Base-by-base conservation (phyloP, 2,888 invertebrate genomes). In the Pristionchus arcanus region DNA sequence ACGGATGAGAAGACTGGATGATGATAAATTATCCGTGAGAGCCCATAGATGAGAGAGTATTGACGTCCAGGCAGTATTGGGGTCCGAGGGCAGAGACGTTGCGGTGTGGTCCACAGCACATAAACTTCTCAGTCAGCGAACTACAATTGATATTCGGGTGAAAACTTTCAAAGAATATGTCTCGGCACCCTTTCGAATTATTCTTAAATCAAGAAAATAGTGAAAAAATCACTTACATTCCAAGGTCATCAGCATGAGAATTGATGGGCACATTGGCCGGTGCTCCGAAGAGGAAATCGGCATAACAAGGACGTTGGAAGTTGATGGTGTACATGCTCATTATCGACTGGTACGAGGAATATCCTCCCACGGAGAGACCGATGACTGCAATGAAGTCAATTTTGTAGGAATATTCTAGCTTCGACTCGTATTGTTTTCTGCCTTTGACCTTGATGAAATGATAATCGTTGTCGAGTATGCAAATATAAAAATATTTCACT, bases 261-360 rank as follows among this genome's bases (percentile, higher is more conserved):
- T 3, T 11, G 59, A 85, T 9, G 25, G 9, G 2, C 11, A 85
- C 59, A 1, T 16, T 37, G 16, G 16, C 31, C 3, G 49, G 28
- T 0, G 59, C 21, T 0, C n/a, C 34, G 21, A 55, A 53, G 68
- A 87, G 13, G 87, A 42, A 91, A 53, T 13, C 90, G 59, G 90
- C 90, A 55, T 93, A 94, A 89, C 94, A 94, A 16, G 94, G 94
- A 77, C 92, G 91, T 86, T 92, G 92, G 91, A 94, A 94, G 66
- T 94, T 91, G 53, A 90, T 90, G 16, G 71, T 81, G 19, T 91
- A n/a, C 93, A 93, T 93, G 9, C 92, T 90, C 71, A 91, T 90
- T 77, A 93, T 83, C 0, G 94, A 92, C 7, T 92, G 92, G 31
- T 91, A 49, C 0, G 94, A 93, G 34, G 94, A 93, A 19, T 92